Evolutionary conservation across 2,113 vertebrate genomes (phyloP).

Genomic region (Rutilus rutilus): DNA sequence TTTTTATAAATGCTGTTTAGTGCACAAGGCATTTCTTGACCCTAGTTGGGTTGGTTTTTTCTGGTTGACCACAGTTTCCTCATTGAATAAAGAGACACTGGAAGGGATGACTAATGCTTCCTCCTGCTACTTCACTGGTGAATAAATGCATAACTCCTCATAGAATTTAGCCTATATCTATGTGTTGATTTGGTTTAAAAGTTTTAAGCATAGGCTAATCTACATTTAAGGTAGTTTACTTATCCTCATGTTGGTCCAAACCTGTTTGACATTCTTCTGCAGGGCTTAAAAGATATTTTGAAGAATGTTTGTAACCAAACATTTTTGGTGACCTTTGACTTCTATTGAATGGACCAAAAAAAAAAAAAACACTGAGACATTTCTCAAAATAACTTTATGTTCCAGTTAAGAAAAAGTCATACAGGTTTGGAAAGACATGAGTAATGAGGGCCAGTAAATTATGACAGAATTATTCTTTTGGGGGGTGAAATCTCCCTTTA

Average conservation of each 20-base stretch:
- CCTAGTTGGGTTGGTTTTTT: neutral
- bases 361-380: neutral
- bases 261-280: neutral
- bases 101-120: neutral
- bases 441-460: neutral
- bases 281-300: neutral
- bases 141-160: neutral
- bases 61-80: slow-evolving; percentile 20
- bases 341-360: neutral
- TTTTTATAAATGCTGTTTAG: neutral
- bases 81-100: neutral
- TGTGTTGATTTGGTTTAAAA: neutral
- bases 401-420: neutral
- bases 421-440: neutral
- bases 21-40: neutral
- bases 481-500: neutral
- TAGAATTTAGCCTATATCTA: too few relatives aligned
- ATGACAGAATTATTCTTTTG: neutral
- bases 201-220: neutral
- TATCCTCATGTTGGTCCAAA: neutral
- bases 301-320: neutral
- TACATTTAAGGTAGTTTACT: neutral
- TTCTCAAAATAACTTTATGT: neutral
- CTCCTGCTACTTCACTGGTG: neutral
- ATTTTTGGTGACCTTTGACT: neutral